Evolutionary conservation across 1,140 invertebrate genomes (phyloP).

Genomic region (Chrysomallon squamiferum): DNA sequence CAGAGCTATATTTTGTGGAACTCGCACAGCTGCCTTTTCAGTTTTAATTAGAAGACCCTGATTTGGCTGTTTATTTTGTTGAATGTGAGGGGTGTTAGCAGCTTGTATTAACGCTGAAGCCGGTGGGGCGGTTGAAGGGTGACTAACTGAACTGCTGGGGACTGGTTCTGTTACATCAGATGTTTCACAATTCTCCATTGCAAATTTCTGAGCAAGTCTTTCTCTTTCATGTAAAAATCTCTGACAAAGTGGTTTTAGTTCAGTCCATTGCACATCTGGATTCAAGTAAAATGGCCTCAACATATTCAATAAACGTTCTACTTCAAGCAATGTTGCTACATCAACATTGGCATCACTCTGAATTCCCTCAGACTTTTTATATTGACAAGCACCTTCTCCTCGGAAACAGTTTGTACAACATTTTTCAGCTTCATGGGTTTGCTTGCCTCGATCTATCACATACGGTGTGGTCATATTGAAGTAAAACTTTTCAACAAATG

Average conservation of each 20-base stretch:
- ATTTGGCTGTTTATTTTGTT: too few species aligned
- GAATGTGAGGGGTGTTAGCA: too few species aligned
- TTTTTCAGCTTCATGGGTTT: slow-evolving; percentile 7
- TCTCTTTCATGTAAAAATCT: slow-evolving; percentile 34
- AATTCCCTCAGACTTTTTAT: slow-evolving; percentile 13
- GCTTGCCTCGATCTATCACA: slow-evolving; percentile 6
- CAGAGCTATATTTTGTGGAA: too few species aligned
- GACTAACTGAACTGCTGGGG: too few species aligned
- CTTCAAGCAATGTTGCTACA: slow-evolving; percentile 46
- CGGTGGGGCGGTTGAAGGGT: too few species aligned
- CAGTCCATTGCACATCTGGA: slow-evolving; percentile 30
- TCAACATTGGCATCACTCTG: slow-evolving; percentile 30
- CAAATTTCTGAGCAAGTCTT: slow-evolving; percentile 3
- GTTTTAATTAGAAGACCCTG: too few species aligned
- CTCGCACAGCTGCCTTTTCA: too few species aligned
- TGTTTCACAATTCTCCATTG: not conserved
- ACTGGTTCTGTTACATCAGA: too few species aligned
- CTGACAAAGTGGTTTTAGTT: slow-evolving; percentile 33
- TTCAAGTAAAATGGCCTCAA: slow-evolving; percentile 42
- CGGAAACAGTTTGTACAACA: slow-evolving; percentile 33
- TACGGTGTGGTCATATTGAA: slow-evolving; percentile 4
- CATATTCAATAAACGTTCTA: slow-evolving; percentile 46
- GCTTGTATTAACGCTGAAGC: too few species aligned
- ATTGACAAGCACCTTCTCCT: slow-evolving; percentile 8
- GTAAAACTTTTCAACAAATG: slow-evolving; percentile 9